These are phyloP conservation scores for Myotis davidii DNA, from an alignment of 2,113 vertebrate species.

Conservation along the genomic window DNA sequence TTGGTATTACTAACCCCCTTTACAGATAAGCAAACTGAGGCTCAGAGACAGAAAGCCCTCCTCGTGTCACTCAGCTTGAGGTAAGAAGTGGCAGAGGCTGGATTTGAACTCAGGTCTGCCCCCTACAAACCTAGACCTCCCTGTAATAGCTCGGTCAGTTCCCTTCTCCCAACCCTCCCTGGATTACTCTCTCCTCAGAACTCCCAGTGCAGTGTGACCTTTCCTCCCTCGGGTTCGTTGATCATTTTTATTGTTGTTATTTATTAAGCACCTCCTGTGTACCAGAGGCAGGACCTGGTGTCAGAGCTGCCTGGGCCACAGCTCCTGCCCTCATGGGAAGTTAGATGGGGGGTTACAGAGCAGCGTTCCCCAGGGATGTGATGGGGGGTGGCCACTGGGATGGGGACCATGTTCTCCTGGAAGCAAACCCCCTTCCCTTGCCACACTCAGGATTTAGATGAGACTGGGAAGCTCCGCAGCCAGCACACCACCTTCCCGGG, in stretches of 20 bases:
- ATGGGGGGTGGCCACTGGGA: neutral
- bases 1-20: neutral
- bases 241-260: neutral
- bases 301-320: neutral
- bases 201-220: neutral
- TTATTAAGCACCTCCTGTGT: neutral
- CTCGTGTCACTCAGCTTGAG: neutral
- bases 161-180: neutral
- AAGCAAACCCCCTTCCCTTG: neutral
- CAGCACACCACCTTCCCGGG: neutral
- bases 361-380: neutral
- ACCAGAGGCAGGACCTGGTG: neutral
- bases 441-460: neutral
- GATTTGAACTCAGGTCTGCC: neutral
- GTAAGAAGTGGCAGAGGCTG: neutral
- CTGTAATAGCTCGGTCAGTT: fast-evolving
- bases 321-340: neutral
- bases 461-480: neutral
- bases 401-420: neutral
- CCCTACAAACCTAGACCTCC: neutral
- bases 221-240: neutral
- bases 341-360: neutral
- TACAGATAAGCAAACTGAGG: neutral
- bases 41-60: neutral
- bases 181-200: neutral